Conservation (phyloP, 2,797 vertebrate genomes). For the Selene dorsalis region DNA sequence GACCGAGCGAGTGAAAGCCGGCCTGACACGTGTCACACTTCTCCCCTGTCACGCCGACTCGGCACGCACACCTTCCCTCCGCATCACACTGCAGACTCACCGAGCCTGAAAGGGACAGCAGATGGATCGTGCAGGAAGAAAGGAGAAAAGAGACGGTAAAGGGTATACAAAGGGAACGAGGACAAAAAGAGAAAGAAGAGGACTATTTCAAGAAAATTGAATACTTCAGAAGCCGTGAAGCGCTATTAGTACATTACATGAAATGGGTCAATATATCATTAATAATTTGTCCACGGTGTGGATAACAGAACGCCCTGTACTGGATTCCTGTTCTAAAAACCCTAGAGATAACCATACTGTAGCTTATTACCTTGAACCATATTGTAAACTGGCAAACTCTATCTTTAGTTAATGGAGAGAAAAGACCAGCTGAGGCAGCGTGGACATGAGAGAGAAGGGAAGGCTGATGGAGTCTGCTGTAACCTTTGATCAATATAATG, state of each 20-base stretch:
- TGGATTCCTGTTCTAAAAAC: slow-evolving; percentile 42
- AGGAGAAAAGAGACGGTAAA: not conserved
- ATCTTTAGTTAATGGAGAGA: slow-evolving; percentile 67
- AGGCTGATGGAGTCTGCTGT: slow-evolving; percentile 54
- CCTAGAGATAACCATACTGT: not conserved
- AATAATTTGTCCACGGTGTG: slow-evolving; percentile 26
- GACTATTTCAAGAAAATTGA: not conserved
- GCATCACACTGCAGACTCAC: slow-evolving; percentile 85
- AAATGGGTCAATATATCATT: slow-evolving; percentile 41
- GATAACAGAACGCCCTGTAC: slow-evolving; percentile 41
- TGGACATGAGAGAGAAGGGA: slow-evolving; percentile 41
- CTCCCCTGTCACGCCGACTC: slow-evolving; percentile 86
- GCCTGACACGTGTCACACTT: slow-evolving; percentile 91
- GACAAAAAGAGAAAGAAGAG: not conserved
- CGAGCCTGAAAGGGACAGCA: slow-evolving; percentile 80
- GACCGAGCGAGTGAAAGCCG: slow-evolving; percentile 91
- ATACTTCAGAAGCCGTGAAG: not conserved
- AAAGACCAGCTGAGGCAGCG: slow-evolving; percentile 52
- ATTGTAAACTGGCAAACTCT: slow-evolving; percentile 38
- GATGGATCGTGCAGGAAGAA: slow-evolving; percentile 5
- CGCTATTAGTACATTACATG: slow-evolving; percentile 23
- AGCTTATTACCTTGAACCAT: slow-evolving; percentile 27
- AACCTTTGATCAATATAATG: slow-evolving; percentile 72
- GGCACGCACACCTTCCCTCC: slow-evolving; percentile 87
- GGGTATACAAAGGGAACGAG: not conserved